Evolutionary conservation across 1,140 invertebrate species (phyloP), one percentile per base, ranked within the genome.

Genomic region (Antheraea mylitta): DNA sequence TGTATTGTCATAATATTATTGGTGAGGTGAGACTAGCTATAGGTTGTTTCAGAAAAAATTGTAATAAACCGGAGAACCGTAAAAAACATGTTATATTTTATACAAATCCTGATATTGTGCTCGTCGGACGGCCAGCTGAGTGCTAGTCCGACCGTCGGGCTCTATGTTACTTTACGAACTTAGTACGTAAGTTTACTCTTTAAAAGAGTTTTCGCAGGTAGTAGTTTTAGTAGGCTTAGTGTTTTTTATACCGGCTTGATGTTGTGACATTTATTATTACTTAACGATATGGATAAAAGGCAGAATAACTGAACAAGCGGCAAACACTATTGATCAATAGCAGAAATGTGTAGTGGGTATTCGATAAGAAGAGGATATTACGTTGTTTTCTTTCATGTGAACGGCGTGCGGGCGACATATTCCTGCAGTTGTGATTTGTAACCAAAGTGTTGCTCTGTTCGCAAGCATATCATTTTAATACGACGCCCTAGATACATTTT

Each of bases 171-270:
- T 90, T 92, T 91, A 91, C 89, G 88, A 92, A 88, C 72, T 66
- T 93, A 93, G 92, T 69, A 60, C 82, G 86, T 93, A 93, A 93
- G 92, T 91, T 89, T 86, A 79, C 92, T 92, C 92, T 93, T 92
- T 86, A 87, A 92, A 92, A 93, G 92, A 92, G 92, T 88, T 89
- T 92, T 91, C 87, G 91, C 90, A 92, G 87, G 89, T 92, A 92
- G 91, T 92, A 92, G 89, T 83, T 90, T 88, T 92, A 91, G 88
- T 93, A 93, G 89, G 92, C 92, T 93, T 93, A 93, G 91, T 93
- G 91, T 92, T 93, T 92, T 92, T 93, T 93, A 93, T 92, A 92
- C 92, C 81, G 86, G 92, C 92, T 93, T 93, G 92, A 92, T 93
- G 92, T 93, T 93, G 92, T 92, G 91, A 92, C 88, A 92, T 91